Evolutionary conservation across 2,888 invertebrate species (phyloP).

Genomic region (Melinopterus prodromus): DNA sequence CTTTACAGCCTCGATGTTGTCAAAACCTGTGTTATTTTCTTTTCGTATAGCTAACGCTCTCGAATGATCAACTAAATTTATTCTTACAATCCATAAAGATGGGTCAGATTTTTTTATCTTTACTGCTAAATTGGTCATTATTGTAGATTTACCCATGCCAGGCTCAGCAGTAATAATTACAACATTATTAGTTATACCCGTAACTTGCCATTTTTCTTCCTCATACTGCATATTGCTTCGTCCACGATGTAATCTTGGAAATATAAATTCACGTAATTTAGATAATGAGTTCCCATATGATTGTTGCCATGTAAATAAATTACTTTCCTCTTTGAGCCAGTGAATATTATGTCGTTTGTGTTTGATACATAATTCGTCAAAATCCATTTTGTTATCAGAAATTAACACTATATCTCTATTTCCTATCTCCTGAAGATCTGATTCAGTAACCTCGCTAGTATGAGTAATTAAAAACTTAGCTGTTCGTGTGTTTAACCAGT

Average conservation of each 20-base stretch:
- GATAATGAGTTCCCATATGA: conserved; percentile 25
- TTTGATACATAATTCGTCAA: neutral
- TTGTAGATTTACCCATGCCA: conserved; percentile 5
- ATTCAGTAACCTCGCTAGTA: too few relatives aligned
- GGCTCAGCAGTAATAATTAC: conserved; percentile 22
- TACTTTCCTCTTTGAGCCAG: conserved; percentile 15
- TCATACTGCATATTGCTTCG: too few relatives aligned
- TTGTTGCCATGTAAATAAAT: conserved; percentile 22
- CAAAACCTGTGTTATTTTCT: neutral
- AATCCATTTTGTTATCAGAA: too few relatives aligned
- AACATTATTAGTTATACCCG: neutral
- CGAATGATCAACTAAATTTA: conserved; percentile 13
- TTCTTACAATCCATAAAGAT: conserved; percentile 16
- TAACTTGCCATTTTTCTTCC: neutral
- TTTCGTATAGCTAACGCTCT: too few relatives aligned
- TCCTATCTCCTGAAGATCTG: too few relatives aligned
- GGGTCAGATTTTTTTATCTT: neutral
- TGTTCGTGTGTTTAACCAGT: too few relatives aligned
- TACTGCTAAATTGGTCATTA: neutral
- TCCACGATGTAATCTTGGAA: too few relatives aligned
- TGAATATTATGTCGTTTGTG: conserved; percentile 17
- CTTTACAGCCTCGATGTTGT: too few relatives aligned
- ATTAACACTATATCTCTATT: too few relatives aligned
- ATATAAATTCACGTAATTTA: conserved; percentile 4
- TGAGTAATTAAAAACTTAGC: too few relatives aligned